Evolutionary conservation across 2,113 vertebrate species (phyloP).

Genomic region (Epinephelus cyanopodus): DNA sequence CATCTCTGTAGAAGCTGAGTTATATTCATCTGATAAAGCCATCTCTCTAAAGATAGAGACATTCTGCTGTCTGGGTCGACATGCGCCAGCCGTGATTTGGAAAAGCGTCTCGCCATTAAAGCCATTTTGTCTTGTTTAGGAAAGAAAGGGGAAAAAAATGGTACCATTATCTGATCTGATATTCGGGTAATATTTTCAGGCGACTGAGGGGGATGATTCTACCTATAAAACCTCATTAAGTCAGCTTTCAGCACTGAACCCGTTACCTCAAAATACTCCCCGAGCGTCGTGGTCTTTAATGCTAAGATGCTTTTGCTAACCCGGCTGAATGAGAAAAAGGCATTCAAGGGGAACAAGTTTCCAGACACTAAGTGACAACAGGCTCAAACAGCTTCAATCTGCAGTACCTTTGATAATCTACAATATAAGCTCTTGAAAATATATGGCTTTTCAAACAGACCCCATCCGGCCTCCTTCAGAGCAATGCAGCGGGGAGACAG

Average conservation of each 20-base stretch:
- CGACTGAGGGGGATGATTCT: background rate
- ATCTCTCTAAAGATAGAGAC: conserved; percentile 43
- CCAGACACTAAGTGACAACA: conserved; percentile 34
- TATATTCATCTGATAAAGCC: conserved; percentile 3
- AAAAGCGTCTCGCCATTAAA: conserved; percentile 54
- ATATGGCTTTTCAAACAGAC: conserved; percentile 81
- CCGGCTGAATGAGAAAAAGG: conserved; percentile 61
- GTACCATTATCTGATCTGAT: background rate
- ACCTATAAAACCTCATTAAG: background rate
- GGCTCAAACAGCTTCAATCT: conserved; percentile 33
- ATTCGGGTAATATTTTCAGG: conserved; percentile 14
- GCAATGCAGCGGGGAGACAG: background rate
- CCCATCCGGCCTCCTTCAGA: conserved; percentile 43
- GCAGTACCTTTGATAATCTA: conserved; percentile 66
- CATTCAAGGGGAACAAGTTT: conserved; percentile 52
- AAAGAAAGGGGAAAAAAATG: background rate
- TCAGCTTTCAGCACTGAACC: background rate
- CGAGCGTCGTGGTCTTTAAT: background rate
- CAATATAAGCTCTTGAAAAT: conserved; percentile 48
- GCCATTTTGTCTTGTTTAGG: background rate
- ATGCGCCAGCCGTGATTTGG: conserved; percentile 2
- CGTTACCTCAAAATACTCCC: background rate
- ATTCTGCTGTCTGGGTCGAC: conserved; percentile 68
- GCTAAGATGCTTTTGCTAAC: conserved; percentile 37
- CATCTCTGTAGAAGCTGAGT: conserved; percentile 10